Percentiles rank a stretch among this genome's conserved stretches.
Conservation (phyloP, 1,140 invertebrate species). For the Stegodyphus mimosarum region DNA sequence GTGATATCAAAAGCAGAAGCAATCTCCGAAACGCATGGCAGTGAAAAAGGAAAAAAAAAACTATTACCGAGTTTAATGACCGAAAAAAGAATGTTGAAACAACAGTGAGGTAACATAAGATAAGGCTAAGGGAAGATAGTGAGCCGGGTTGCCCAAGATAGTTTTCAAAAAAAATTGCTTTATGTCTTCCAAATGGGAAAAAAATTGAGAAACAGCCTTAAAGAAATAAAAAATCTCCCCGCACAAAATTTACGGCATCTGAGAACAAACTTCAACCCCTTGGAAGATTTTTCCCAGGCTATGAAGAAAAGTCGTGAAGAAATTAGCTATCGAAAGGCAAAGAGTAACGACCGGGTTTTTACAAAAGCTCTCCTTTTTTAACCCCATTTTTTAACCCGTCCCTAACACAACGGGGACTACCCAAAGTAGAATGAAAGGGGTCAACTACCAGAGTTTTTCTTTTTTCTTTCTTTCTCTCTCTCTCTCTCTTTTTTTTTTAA, state of each 20-base stretch:
- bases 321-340: constrained; percentile 44
- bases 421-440: constrained; percentile 20
- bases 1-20: constrained; percentile 50
- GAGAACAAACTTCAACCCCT: constrained; percentile 29
- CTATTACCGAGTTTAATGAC: constrained; percentile 51
- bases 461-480: constrained; percentile 15
- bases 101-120: constrained; percentile 26
- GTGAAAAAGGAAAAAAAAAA: constrained; percentile 38
- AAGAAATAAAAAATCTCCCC: not conserved
- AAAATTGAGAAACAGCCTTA: constrained; percentile 22
- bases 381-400: constrained; percentile 52
- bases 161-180: constrained; percentile 13
- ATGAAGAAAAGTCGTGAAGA: constrained; percentile 53
- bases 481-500: constrained; percentile 32
- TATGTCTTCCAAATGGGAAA: constrained; percentile 1
- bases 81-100: constrained; percentile 50
- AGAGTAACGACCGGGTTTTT: constrained; percentile 46
- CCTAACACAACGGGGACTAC: constrained; percentile 38
- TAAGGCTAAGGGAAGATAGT: constrained; percentile 39
- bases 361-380: constrained; percentile 47
- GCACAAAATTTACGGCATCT: constrained; percentile 44
- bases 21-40: constrained; percentile 13
- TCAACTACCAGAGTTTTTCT: constrained; percentile 46
- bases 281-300: constrained; percentile 53
- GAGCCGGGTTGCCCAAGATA: constrained; percentile 19